A percentile compares a stretch with the other conserved stretches of the same genome.
phyloP scores from a whole-genome alignment of 1,140 invertebrate genomes.

The Sarcophaga peregrina region DNA sequence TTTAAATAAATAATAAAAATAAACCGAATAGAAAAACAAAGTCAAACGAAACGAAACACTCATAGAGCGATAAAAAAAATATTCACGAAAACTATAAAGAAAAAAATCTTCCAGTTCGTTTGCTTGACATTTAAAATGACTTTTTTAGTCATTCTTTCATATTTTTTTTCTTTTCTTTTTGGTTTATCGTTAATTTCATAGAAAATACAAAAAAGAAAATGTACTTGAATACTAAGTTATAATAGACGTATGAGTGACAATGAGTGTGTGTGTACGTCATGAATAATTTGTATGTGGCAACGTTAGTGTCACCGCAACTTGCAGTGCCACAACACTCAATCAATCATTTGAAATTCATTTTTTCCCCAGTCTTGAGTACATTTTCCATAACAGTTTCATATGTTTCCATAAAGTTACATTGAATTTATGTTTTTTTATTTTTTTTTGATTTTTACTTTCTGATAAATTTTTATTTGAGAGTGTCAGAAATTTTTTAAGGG shows the following conservation, averaged over 20 bases:
- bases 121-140: not conserved
- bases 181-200: not conserved
- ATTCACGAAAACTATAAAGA: not conserved
- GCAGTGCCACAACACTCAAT: constrained; percentile 18
- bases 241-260: not conserved
- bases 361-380: not conserved
- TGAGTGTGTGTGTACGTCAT: not conserved
- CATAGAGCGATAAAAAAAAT: not conserved
- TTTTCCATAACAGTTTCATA: not conserved
- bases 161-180: not conserved
- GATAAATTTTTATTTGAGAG: not conserved
- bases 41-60: not conserved
- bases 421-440: not conserved
- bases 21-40: not conserved
- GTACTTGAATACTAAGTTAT: not conserved
- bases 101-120: not conserved
- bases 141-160: too few relatives aligned
- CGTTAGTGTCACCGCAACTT: constrained; percentile 3
- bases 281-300: not conserved
- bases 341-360: constrained; percentile 2
- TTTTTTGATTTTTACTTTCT: not conserved
- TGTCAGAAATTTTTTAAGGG: too few relatives aligned
- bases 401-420: too few relatives aligned
- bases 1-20: not conserved
- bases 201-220: not conserved